These are phyloP conservation scores for Caenorhabditis sp. DNA, from an alignment of 2,888 invertebrate species.

Conservation along the genomic window DNA sequence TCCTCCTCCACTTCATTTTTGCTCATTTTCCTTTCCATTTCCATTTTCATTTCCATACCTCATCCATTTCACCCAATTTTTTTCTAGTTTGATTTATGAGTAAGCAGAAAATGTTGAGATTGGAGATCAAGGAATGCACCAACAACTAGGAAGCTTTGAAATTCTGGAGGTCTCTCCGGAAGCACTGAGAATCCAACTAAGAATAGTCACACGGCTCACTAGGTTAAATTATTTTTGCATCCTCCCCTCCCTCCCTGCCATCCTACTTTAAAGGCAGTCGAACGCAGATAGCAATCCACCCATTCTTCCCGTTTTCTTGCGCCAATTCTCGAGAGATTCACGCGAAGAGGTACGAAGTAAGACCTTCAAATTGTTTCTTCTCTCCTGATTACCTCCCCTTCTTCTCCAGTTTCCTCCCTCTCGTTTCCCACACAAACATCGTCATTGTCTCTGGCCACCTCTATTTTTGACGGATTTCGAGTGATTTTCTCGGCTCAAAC, in stretches of 20 bases:
- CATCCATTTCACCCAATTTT: too few relatives aligned
- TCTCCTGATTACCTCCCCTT: slow-evolving; percentile 26
- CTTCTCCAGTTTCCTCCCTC: background rate
- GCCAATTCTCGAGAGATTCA: slow-evolving; percentile 46
- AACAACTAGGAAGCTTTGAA: background rate
- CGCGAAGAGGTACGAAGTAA: slow-evolving; percentile 31
- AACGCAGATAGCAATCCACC: slow-evolving; percentile 42
- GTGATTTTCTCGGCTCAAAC: slow-evolving; percentile 20
- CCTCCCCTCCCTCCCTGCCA: background rate
- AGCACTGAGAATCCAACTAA: slow-evolving; percentile 24
- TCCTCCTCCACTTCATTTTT: background rate
- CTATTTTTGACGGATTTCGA: background rate
- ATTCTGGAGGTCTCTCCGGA: background rate
- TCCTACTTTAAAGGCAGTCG: too few relatives aligned
- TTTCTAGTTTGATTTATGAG: slow-evolving; percentile 12
- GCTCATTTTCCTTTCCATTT: too few relatives aligned
- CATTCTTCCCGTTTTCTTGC: slow-evolving; percentile 30
- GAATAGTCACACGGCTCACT: slow-evolving; percentile 39
- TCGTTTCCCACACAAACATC: slow-evolving; percentile 42
- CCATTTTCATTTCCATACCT: background rate
- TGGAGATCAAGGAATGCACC: too few relatives aligned
- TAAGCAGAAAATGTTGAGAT: too few relatives aligned
- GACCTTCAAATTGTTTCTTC: slow-evolving; percentile 58
- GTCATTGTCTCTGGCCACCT: slow-evolving; percentile 18
- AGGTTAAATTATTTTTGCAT: slow-evolving; percentile 58